These are phyloP conservation scores for Desoria tigrina DNA, from an alignment of 2,888 invertebrate genomes.

Conservation along the genomic window DNA sequence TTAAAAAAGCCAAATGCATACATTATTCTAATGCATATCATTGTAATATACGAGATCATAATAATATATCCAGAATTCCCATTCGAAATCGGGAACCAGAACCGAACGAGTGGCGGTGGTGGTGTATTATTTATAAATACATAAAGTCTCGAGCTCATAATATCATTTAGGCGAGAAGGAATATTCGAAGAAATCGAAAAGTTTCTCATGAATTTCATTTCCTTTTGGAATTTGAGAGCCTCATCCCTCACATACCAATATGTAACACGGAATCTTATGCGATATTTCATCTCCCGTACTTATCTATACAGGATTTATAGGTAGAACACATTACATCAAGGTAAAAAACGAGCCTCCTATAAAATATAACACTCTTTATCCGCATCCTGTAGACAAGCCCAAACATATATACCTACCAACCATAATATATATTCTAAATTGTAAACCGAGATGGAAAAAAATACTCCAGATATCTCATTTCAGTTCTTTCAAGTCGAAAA, in stretches of 20 bases:
- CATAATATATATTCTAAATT: conserved; percentile 6
- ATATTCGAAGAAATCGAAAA: neutral
- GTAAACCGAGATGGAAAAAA: conserved; percentile 2
- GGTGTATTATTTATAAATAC: neutral
- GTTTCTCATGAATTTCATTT: conserved; percentile 10
- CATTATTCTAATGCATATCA: no score
- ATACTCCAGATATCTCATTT: conserved; percentile 1
- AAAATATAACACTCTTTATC: neutral
- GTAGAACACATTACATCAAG: neutral
- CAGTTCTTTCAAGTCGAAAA: neutral
- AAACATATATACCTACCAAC: no score
- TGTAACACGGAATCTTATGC: neutral
- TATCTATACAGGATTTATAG: neutral
- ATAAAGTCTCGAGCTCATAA: neutral
- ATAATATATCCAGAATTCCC: neutral
- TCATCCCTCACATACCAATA: neutral
- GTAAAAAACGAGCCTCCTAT: no score
- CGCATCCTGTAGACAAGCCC: neutral
- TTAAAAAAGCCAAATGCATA: no score
- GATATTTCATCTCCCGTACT: neutral
- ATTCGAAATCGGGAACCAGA: neutral
- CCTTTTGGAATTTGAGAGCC: no score
- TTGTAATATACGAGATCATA: no score
- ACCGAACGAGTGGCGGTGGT: no score
- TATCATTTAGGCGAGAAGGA: neutral